Percentiles rank a stretch among this genome's conserved stretches.
Conservation (phyloP, 2,113 vertebrate species). For the Podarcis cretensis region DNA sequence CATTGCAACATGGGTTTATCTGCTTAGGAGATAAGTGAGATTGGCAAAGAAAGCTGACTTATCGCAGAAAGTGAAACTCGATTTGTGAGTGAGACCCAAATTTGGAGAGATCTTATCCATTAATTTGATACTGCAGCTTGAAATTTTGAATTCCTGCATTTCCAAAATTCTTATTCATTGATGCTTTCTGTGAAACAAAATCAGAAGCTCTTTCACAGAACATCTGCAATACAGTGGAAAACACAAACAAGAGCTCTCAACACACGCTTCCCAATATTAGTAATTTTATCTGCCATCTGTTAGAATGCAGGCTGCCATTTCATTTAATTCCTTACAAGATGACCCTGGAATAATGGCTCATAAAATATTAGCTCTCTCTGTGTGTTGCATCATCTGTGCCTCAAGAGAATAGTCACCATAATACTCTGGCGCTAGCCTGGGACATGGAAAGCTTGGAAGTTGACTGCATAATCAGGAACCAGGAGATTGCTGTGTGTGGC, state of each 20-base stretch:
- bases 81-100: background rate
- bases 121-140: background rate
- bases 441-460: background rate
- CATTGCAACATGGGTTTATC: background rate
- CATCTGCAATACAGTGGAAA: slow-evolving; percentile 67
- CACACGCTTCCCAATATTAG: slow-evolving; percentile 52
- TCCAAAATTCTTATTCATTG: slow-evolving; percentile 16
- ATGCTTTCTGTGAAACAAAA: slow-evolving; percentile 59
- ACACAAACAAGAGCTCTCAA: slow-evolving; percentile 59
- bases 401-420: background rate
- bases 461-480: background rate
- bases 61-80: background rate
- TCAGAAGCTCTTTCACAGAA: slow-evolving; percentile 54
- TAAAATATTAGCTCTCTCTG: slow-evolving; percentile 6
- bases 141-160: background rate
- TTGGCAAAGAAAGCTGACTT: background rate
- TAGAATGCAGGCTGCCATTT: slow-evolving; percentile 1
- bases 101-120: no score
- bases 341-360: slow-evolving; percentile 52
- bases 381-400: slow-evolving; percentile 2
- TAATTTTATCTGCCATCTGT: slow-evolving; percentile 52
- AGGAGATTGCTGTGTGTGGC: no score
- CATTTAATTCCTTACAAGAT: slow-evolving; percentile 41
- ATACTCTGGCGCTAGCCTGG: background rate
- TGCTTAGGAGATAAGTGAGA: background rate